phyloP scores from a whole-genome alignment of 2,113 vertebrate species.

The Pteropus alecto region DNA sequence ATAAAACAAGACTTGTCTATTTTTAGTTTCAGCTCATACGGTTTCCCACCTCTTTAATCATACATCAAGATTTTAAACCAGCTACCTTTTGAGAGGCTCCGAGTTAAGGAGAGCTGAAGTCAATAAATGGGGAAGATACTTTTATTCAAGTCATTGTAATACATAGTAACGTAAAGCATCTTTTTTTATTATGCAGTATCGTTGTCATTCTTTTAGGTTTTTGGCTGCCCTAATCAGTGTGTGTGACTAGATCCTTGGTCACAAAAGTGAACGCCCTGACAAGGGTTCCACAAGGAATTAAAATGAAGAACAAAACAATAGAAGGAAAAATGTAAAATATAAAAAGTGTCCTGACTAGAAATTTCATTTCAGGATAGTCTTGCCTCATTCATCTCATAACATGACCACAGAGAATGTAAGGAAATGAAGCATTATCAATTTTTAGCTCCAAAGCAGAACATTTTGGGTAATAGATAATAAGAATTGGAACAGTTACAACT shows the following conservation, averaged over 20 bases:
- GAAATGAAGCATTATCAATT: background rate
- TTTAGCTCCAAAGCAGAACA: background rate
- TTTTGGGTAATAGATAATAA: background rate
- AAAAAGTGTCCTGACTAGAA: background rate
- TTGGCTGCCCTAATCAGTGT: background rate
- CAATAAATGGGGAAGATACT: background rate
- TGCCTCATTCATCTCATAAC: background rate
- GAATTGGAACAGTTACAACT: background rate
- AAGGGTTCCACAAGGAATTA: background rate
- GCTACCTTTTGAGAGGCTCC: background rate
- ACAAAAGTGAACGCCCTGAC: background rate
- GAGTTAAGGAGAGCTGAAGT: background rate
- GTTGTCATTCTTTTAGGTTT: background rate
- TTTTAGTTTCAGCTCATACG: constrained; percentile 60
- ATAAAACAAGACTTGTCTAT: constrained; percentile 52
- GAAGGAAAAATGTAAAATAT: background rate
- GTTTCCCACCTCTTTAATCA: constrained; percentile 63
- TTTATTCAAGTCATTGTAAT: background rate
- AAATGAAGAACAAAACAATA: background rate
- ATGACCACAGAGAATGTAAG: background rate
- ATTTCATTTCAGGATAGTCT: background rate
- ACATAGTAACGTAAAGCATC: background rate
- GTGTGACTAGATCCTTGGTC: background rate
- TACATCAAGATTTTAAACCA: constrained; percentile 39
- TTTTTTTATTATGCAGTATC: background rate